phyloP scores from a whole-genome alignment of 2,113 vertebrate species.

The Tiliqua scincoides region DNA sequence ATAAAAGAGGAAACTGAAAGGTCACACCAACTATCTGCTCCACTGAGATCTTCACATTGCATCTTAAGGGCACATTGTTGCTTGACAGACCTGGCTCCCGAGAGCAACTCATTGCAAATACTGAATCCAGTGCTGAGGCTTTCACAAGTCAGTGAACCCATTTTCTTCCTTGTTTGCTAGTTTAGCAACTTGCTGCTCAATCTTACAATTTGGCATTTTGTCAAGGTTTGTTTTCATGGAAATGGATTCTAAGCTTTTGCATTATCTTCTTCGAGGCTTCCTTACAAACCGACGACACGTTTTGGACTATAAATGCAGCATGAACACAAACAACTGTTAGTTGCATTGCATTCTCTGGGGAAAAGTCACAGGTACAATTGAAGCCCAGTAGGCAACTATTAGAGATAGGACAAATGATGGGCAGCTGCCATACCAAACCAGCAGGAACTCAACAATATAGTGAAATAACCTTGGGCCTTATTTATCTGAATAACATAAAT shows the following conservation, averaged over 20 bases:
- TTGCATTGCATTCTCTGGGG: neutral
- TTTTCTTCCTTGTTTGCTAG: constrained; percentile 38
- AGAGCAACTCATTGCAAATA: constrained; percentile 56
- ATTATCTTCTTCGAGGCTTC: neutral
- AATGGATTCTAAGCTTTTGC: neutral
- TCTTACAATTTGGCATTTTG: constrained; percentile 34
- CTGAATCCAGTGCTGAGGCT: constrained; percentile 44
- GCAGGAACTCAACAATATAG: rapidly evolving
- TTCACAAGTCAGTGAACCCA: constrained; percentile 21
- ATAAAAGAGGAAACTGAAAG: constrained; percentile 9
- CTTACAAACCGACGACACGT: constrained; percentile 11
- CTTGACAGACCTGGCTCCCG: constrained; percentile 54
- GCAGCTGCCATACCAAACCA: neutral
- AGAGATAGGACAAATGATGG: rapidly evolving
- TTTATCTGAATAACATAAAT: neutral
- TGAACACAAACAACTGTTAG: neutral
- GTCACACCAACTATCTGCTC: constrained; percentile 8
- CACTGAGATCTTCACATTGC: constrained; percentile 53
- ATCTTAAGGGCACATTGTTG: constrained; percentile 45
- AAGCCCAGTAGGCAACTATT: neutral
- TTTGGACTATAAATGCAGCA: rapidly evolving
- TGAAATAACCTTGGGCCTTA: rapidly evolving
- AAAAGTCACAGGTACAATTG: neutral
- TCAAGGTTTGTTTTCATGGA: neutral
- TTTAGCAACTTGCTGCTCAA: constrained; percentile 30